phyloP scores from a whole-genome alignment of 64 coral and sea anemone species.

The Actinia equina region DNA sequence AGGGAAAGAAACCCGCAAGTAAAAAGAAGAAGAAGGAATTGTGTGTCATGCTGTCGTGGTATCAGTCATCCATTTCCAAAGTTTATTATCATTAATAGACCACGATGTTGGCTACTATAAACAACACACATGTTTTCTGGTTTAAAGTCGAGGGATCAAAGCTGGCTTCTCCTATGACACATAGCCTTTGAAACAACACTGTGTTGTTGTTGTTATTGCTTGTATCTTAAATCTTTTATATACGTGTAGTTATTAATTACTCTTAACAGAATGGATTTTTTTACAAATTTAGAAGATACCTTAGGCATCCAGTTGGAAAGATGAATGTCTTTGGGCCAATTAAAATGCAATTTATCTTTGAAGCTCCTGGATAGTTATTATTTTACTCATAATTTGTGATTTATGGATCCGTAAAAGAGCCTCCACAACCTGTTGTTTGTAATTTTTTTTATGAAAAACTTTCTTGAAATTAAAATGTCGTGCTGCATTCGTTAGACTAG shows the following conservation, averaged over 20 bases:
- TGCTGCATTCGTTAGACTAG: background rate
- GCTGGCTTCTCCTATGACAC: background rate
- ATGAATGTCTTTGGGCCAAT: slow-evolving; percentile 2
- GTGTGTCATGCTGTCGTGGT: background rate
- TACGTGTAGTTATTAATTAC: background rate
- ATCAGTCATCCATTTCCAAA: background rate
- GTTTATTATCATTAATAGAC: background rate
- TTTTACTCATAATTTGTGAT: slow-evolving; percentile 1
- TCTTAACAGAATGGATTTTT: background rate
- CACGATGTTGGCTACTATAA: background rate
- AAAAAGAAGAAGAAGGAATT: background rate
- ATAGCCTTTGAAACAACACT: background rate
- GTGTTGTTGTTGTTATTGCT: background rate
- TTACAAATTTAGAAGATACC: slow-evolving; percentile 12
- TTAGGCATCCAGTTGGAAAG: background rate
- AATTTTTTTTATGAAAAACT: background rate
- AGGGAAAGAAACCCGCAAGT: background rate
- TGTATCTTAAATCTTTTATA: background rate
- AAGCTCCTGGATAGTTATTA: slow-evolving; percentile 8
- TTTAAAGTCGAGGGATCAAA: background rate
- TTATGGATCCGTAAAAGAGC: background rate
- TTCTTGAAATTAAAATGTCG: background rate
- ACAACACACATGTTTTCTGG: background rate
- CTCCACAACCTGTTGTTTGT: background rate
- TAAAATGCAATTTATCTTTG: slow-evolving; percentile 14